Conservation (phyloP, 92 coral and sea anemone species). For the Desmophyllum pertusum region DNA sequence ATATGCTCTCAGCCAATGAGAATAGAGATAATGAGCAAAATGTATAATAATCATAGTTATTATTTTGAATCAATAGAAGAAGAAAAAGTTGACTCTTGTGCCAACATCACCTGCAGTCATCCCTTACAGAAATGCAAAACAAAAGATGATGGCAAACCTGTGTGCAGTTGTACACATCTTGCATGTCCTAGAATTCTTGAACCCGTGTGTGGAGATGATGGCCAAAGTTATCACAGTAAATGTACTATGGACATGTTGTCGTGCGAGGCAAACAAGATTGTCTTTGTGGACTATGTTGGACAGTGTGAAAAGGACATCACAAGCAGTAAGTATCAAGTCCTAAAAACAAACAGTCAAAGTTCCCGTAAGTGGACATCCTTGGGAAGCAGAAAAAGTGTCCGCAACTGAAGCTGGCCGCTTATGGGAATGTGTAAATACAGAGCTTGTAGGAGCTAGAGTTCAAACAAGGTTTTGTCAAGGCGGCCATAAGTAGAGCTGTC, state of each 20-base stretch:
- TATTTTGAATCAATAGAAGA: too few relatives aligned
- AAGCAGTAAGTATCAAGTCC: not conserved
- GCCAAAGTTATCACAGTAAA: slow-evolving; percentile 47
- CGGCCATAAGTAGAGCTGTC: too few relatives aligned
- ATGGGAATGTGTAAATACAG: too few relatives aligned
- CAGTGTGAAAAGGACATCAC: not conserved
- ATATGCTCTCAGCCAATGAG: too few relatives aligned
- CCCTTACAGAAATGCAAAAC: slow-evolving; percentile 49
- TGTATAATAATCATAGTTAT: too few relatives aligned
- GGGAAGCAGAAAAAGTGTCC: too few relatives aligned
- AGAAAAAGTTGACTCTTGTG: not conserved
- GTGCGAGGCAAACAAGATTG: slow-evolving; percentile 33
- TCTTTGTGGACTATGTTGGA: slow-evolving; percentile 40
- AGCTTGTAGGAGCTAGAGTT: too few relatives aligned
- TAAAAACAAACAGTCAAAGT: too few relatives aligned
- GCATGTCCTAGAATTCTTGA: not conserved
- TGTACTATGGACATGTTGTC: slow-evolving; percentile 33
- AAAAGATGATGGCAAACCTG: slow-evolving; percentile 29
- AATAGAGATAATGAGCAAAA: too few relatives aligned
- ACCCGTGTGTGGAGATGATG: slow-evolving; percentile 66
- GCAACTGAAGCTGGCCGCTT: too few relatives aligned
- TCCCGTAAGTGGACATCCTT: too few relatives aligned
- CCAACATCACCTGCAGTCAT: slow-evolving; percentile 50
- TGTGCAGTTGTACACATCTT: slow-evolving; percentile 51
- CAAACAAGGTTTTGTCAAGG: too few relatives aligned